Evolutionary conservation across 2,113 vertebrate species (phyloP).

Genomic region (Lamprologus sp.): DNA sequence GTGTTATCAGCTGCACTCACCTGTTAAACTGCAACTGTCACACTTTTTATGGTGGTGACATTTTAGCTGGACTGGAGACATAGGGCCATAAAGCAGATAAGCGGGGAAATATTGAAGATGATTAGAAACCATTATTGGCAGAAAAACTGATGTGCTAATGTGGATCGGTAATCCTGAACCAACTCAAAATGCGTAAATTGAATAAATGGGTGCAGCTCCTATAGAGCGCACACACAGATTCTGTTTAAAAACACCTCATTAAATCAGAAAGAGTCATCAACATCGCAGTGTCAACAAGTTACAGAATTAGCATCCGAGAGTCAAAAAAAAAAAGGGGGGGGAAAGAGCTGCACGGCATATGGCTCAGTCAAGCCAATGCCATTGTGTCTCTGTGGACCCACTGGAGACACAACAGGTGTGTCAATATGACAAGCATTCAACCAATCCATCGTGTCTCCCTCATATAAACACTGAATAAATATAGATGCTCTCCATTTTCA

Average conservation of each 20-base stretch:
- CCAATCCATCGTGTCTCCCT: slow-evolving; percentile 30
- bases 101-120: background rate
- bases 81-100: slow-evolving; percentile 49
- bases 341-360: background rate
- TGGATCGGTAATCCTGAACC: background rate
- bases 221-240: background rate
- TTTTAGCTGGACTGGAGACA: slow-evolving; percentile 22
- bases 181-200: background rate
- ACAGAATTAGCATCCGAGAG: slow-evolving; percentile 1
- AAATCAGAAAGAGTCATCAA: background rate
- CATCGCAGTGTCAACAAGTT: slow-evolving; percentile 4
- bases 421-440: slow-evolving; percentile 62
- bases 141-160: background rate
- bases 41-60: slow-evolving; percentile 36
- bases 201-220: background rate
- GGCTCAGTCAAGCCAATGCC: background rate
- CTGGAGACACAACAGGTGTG: slow-evolving; percentile 67
- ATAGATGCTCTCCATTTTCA: slow-evolving; percentile 50
- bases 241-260: background rate
- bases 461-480: slow-evolving; percentile 51
- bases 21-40: slow-evolving; percentile 37
- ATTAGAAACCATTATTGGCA: slow-evolving; percentile 12
- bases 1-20: slow-evolving; percentile 54
- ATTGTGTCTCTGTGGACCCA: slow-evolving; percentile 56
- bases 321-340: fast-evolving